Evolutionary conservation across 2,888 invertebrate species (phyloP).

Genomic region (Habrosyne pyritoides): DNA sequence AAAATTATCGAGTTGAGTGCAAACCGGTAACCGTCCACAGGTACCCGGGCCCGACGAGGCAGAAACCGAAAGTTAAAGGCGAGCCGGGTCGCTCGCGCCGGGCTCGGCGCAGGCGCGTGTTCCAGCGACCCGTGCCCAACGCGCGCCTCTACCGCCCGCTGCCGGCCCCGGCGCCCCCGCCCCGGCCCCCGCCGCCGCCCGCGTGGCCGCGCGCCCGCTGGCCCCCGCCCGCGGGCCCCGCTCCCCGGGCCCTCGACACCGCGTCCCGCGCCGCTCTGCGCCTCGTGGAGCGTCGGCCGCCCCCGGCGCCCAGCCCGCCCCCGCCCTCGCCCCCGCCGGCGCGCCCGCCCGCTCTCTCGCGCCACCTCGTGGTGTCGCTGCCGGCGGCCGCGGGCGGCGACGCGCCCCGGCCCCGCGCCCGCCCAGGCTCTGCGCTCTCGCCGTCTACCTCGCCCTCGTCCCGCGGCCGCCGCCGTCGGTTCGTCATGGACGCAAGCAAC

Average conservation of each 20-base stretch:
- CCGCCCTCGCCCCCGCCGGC: constrained; percentile 15
- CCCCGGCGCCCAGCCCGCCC: constrained; percentile 12
- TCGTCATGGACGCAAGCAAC: constrained; percentile 46
- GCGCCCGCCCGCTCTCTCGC: constrained; percentile 16
- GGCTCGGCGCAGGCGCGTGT: constrained; percentile 39
- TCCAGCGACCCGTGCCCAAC: constrained; percentile 57
- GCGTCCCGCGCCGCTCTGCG: constrained; percentile 42
- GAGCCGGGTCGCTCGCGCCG: constrained; percentile 15
- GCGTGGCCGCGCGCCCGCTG: constrained; percentile 37
- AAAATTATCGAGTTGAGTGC: neutral
- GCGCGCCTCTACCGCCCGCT: constrained; percentile 64
- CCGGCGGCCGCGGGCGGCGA: constrained; percentile 24
- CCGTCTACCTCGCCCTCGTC: constrained; percentile 30
- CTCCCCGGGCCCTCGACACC: constrained; percentile 27
- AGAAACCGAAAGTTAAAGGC: constrained; percentile 15
- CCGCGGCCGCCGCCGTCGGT: constrained; percentile 12
- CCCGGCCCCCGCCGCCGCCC: constrained; percentile 38
- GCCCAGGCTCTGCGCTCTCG: constrained; percentile 27
- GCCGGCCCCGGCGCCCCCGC: constrained; percentile 43
- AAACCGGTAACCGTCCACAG: constrained; percentile 25
- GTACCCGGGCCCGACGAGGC: constrained; percentile 44
- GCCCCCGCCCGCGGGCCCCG: constrained; percentile 41
- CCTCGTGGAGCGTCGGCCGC: constrained; percentile 16
- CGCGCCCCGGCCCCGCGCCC: constrained; percentile 23
- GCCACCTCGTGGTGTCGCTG: constrained; percentile 37